phyloP scores from a whole-genome alignment of 2,797 vertebrate genomes.

The Phataginus tricuspis region DNA sequence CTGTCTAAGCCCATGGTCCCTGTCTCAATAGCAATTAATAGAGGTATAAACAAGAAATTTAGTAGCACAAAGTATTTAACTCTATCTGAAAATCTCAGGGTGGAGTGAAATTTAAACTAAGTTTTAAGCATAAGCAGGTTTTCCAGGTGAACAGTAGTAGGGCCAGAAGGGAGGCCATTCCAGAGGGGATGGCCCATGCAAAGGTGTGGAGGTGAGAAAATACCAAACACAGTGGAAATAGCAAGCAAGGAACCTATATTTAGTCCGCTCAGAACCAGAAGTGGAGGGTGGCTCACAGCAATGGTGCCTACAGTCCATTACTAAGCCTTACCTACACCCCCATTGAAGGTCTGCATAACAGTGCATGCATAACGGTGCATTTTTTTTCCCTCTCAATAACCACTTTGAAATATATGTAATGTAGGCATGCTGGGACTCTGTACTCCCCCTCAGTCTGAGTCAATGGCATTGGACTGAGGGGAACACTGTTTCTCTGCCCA shows the following conservation, averaged over 20 bases:
- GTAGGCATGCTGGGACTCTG: not conserved
- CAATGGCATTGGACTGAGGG: not conserved
- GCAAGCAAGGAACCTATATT: not conserved
- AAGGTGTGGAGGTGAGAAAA: not conserved
- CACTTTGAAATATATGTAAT: not conserved
- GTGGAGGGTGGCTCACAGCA: not conserved
- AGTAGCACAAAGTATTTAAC: not conserved
- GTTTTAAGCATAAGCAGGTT: not conserved
- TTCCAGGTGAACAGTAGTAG: not conserved
- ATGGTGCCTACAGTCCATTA: too few relatives aligned
- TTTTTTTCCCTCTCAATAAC: not conserved
- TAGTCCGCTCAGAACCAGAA: not conserved
- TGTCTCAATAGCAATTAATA: not conserved
- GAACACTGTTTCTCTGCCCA: not conserved
- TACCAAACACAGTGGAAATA: not conserved
- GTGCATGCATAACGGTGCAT: fast-evolving
- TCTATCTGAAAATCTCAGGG: not conserved
- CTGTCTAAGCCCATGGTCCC: too few relatives aligned
- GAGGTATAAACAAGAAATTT: not conserved
- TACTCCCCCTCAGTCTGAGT: not conserved
- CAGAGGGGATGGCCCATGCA: fast-evolving
- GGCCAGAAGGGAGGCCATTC: not conserved
- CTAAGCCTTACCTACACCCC: not conserved
- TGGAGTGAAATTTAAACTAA: not conserved
- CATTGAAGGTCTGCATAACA: not conserved